Percentiles rank a stretch among this genome's conserved stretches.
Evolutionary conservation across 2,888 invertebrate species (phyloP).

Genomic region (Lypha dubia): DNA sequence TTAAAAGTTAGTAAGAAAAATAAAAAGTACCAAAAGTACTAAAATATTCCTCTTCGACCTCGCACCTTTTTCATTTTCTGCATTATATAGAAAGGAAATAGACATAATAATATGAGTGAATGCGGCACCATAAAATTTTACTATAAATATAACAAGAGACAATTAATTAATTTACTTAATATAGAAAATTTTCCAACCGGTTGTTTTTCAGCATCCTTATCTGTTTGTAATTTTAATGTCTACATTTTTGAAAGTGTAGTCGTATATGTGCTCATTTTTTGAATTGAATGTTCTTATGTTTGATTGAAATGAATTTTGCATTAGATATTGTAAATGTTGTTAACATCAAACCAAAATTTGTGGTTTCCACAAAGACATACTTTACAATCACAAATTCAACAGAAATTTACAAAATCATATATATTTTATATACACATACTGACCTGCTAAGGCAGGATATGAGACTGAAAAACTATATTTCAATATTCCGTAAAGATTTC

Average conservation of each 20-base stretch:
- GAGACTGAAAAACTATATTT: no score
- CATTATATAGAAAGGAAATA: no score
- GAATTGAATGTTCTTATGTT: neutral
- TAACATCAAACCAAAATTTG: constrained; percentile 33
- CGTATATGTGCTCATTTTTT: neutral
- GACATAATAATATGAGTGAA: no score
- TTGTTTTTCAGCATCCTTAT: neutral
- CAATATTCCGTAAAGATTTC: no score
- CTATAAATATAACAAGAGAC: no score
- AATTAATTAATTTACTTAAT: neutral
- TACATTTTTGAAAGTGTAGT: neutral
- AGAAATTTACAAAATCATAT: constrained; percentile 23
- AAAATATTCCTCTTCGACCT: no score
- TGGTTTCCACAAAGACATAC: constrained; percentile 34
- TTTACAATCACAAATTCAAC: constrained; percentile 45
- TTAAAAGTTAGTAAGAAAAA: no score
- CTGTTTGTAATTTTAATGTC: neutral
- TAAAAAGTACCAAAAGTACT: no score
- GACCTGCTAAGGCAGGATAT: no score
- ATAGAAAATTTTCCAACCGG: neutral
- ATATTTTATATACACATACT: no score
- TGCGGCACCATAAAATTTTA: no score
- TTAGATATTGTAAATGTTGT: constrained; percentile 12
- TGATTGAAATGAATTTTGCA: neutral
- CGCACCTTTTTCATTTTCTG: no score